These are phyloP conservation scores for Chelonoidis abingdonii DNA, from an alignment of 2,113 vertebrate genomes.

Conservation along the genomic window DNA sequence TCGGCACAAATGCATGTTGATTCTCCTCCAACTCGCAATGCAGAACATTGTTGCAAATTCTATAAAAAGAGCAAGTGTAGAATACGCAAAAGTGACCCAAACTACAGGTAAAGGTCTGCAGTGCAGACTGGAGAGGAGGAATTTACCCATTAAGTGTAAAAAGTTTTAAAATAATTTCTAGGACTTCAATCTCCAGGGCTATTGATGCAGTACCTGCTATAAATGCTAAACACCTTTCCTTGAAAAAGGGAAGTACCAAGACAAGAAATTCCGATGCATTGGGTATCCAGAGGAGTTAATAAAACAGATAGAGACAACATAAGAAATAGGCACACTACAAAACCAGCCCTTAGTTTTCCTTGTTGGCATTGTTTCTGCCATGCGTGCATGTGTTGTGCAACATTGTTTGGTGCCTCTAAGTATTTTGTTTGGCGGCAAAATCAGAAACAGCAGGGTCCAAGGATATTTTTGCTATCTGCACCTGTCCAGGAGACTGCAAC, in stretches of 20 bases:
- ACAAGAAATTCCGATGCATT: neutral
- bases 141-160: neutral
- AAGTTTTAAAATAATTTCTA: neutral
- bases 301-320: neutral
- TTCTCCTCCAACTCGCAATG: neutral
- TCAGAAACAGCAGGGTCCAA: neutral
- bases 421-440: too few species aligned
- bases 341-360: neutral
- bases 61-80: neutral
- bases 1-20: neutral
- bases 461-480: neutral
- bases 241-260: neutral
- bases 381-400: too few species aligned
- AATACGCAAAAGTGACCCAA: neutral
- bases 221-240: neutral
- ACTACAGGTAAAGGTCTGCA: neutral
- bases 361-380: too few species aligned
- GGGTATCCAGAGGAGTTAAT: neutral
- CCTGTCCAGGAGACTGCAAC: neutral
- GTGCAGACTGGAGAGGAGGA: neutral
- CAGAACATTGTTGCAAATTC: rapidly evolving
- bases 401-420: too few species aligned
- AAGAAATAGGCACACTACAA: too few species aligned
- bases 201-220: neutral
- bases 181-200: neutral